phyloP scores from a whole-genome alignment of 2,888 invertebrate genomes.

The Dynastes maya region DNA sequence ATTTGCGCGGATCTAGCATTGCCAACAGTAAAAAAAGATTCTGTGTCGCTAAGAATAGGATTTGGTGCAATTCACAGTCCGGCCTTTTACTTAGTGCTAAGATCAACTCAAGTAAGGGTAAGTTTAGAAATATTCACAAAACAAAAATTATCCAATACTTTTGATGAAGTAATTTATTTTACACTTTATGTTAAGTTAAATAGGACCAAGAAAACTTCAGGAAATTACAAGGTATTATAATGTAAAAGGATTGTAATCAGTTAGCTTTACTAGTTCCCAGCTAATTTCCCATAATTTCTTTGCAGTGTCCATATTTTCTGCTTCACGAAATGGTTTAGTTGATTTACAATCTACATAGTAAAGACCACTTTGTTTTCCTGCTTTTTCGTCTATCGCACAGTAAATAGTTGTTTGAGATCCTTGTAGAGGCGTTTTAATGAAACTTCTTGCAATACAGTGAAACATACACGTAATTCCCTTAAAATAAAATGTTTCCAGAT shows the following conservation, averaged over 20 bases:
- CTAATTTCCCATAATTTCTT: conserved; percentile 78
- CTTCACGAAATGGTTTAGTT: conserved; percentile 71
- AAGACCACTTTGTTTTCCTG: conserved; percentile 74
- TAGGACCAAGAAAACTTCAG: no score
- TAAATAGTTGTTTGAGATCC: conserved; percentile 86
- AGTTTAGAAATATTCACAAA: no score
- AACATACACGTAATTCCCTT: conserved; percentile 70
- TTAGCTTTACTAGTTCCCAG: conserved; percentile 72
- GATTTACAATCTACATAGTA: conserved; percentile 76
- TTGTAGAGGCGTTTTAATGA: conserved; percentile 75
- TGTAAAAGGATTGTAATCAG: conserved; percentile 70
- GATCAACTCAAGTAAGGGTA: no score
- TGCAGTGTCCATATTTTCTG: conserved; percentile 73
- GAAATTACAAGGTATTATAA: neutral
- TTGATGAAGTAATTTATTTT: no score
- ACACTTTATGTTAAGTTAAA: no score
- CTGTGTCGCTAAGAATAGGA: neutral
- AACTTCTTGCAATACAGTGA: conserved; percentile 68
- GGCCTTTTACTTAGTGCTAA: no score
- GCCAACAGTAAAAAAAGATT: neutral
- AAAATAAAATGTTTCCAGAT: conserved; percentile 71
- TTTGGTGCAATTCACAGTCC: neutral
- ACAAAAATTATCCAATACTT: no score
- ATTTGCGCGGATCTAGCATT: neutral
- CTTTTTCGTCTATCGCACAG: conserved; percentile 80